These are phyloP conservation scores for Cyprinella venusta DNA, from an alignment of 2,797 vertebrate species.

Conservation along the genomic window DNA sequence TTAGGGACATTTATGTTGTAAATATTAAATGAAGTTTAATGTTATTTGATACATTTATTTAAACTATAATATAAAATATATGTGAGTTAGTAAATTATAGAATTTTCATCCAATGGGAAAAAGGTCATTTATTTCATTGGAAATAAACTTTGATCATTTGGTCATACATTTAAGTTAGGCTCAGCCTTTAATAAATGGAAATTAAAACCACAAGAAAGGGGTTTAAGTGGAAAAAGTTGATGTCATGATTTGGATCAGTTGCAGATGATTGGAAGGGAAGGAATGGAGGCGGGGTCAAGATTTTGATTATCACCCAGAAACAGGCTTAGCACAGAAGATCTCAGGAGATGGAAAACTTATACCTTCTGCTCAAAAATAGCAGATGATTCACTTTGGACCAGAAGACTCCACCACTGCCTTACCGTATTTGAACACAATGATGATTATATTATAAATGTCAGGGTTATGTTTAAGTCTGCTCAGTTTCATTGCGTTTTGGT, in stretches of 20 bases:
- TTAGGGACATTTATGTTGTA: not conserved
- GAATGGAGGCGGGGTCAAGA: constrained; percentile 63
- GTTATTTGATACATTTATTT: not conserved
- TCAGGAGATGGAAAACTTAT: constrained; percentile 56
- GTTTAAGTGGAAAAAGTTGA: not conserved
- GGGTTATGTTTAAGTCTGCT: not conserved
- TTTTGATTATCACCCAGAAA: constrained; percentile 66
- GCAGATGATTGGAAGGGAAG: constrained; percentile 35
- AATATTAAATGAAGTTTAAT: not conserved
- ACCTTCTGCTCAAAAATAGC: constrained; percentile 68
- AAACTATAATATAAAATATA: not conserved
- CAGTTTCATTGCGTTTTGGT: not conserved
- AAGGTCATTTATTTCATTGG: not conserved
- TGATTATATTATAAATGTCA: not conserved
- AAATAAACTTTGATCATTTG: not conserved
- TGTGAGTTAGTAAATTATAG: not conserved
- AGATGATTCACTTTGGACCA: constrained; percentile 39
- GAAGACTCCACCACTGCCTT: not conserved
- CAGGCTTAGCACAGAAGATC: constrained; percentile 56
- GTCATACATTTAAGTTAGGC: not conserved
- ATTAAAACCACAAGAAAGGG: not conserved
- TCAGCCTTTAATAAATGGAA: not conserved
- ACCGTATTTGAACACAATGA: constrained; percentile 1
- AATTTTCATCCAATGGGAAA: too few relatives aligned
- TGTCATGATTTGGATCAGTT: not conserved